Evolutionary conservation across 2,888 invertebrate genomes (phyloP), one percentile per base, ranked within the genome.

Genomic region (Entomobrya multifasciata): DNA sequence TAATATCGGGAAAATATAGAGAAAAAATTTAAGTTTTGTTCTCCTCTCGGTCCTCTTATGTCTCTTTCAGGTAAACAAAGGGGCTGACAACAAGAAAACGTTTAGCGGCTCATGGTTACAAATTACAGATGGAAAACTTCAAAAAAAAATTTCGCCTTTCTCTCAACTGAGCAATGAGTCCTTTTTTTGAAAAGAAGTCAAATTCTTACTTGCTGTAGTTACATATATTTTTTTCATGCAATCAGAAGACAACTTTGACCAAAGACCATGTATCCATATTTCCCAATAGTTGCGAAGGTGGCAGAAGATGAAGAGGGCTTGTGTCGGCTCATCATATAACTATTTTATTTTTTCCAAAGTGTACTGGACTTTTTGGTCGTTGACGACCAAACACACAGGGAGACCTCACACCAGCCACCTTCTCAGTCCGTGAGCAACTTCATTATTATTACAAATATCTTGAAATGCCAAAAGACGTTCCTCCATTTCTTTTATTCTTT

Each of bases 101-200:
- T 87, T 87, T 83, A 80, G 90, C 91, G 90, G 91, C 90, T 88
- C 87, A 83, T 88, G 77, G 80, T 89, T 84, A 87, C 89, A 91
- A 91, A 91, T 91, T 91, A 91, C 89, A 90, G 90, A 91, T 90
- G 90, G 86, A 90, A 79, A 82, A 72, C 78, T 83, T 87, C 47
- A 87, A 82, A 78, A 82, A 82, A 78, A 83, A 81, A 57, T 87
- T 84, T 78, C 87, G 78, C 79, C 85, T 86, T 87, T 86, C 81
- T 86, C 65, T 81, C 80, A 78, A 57, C 49, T 49, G 83, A 77
- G 87, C 88, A 89, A 88, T 89, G 90, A 90, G 87, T 90, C 87
- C 83, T 84, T 91, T 91, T 90, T 89, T 79, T 87, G 62, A 79
- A 87, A 80, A 81, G 78, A 84, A 84, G 79, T 85, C 85, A 79